Base-by-base conservation (phyloP, 2,113 vertebrate species). In the Petroica traversi region DNA sequence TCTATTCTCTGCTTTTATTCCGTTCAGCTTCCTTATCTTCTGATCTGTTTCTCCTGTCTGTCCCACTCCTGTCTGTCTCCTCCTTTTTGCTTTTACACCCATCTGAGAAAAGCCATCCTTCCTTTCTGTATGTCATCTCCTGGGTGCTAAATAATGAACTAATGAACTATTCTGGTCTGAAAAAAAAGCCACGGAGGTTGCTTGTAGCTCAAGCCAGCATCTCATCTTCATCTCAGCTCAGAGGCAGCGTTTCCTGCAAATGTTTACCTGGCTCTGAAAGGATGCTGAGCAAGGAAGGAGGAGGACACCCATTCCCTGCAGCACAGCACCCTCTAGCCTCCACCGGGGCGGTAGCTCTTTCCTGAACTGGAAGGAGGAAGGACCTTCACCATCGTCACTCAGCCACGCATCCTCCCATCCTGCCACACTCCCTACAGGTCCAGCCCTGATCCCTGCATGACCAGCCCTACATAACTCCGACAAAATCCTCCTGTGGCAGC, bases 301-400 rank as follows among this genome's bases (percentile, higher is more conserved):
- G 19, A 93, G 67, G 75, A 85, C 85, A 92, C 89, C 63, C 82
- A 96, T 97, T 96, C 86, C 93, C 94, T 92, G 92, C 89, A 93
- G 94, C 88, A 95, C 67, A 97, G 96, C 92, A 96, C 96, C 97
- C 96, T 95, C 97, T 97, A 97, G 97, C 96, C 92, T 89, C 45
- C 57, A 0, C 25, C 4, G 0, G 55, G 75, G 72, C 24, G 49
- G 66, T 88, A 85, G 89, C 89, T 97, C 72, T 26, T 45, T 19
- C 31, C 29, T 83, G 38, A 76, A 33, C 17, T 67, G 68, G 38
- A 55, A 58, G 58, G 54, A 76, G 20, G 36, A 55, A 91, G 43
- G 24, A 78, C 54, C 34, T 90, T 57, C 77, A 85, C 36, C 90
- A 94, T 63, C 90, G 90, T 18, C 54, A 43, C 14, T 61, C 68